Base-by-base conservation (phyloP, 2,888 invertebrate genomes). In the Lamproptera curius region DNA sequence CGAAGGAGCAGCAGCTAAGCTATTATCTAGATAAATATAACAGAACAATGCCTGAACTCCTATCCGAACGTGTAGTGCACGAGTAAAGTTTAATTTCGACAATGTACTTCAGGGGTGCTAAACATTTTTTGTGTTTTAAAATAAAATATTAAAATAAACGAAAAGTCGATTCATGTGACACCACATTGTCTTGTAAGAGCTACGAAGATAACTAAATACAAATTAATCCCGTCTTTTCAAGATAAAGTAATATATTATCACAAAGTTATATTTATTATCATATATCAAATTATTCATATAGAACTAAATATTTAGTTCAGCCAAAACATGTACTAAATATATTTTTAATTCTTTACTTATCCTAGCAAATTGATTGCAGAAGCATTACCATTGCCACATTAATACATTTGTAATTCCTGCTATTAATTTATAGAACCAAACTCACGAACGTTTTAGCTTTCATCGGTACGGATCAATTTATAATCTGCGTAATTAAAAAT, bases 11-110 rank as follows among this genome's bases (percentile, higher is more conserved):
- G 23, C 23, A n/a, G n/a, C 23, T 47, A 47, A 36, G 14, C 33
- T 31, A 13, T 42, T 41, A 33, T 42, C 42, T 42, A 38, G 42
- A 42, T 42, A 47, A 47, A 42, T 42, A 46, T 16, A 41, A 36
- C 41, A 42, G 23, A 42, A 38, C 47, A 37, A 47, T 42, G 46
- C 46, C 17, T 15, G n/a, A n/a, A n/a, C 13, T 33, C 17, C 20
- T 16, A 31, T 40, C 28, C 36, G 31, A 31, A 33, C 34, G 20
- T 13, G 31, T 36, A 31, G 5, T 6, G 5, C 4, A 8, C 23
- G 5, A 23, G 4, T 23, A 23, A n/a, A n/a, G n/a, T n/a, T n/a
- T n/a, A n/a, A n/a, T n/a, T n/a, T n/a, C n/a, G n/a, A n/a, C n/a
- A n/a, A n/a, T n/a, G n/a, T n/a, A n/a, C n/a, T n/a, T n/a, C n/a